Base-by-base conservation (phyloP, 2,113 vertebrate species). In the Megaptera novaeangliae region DNA sequence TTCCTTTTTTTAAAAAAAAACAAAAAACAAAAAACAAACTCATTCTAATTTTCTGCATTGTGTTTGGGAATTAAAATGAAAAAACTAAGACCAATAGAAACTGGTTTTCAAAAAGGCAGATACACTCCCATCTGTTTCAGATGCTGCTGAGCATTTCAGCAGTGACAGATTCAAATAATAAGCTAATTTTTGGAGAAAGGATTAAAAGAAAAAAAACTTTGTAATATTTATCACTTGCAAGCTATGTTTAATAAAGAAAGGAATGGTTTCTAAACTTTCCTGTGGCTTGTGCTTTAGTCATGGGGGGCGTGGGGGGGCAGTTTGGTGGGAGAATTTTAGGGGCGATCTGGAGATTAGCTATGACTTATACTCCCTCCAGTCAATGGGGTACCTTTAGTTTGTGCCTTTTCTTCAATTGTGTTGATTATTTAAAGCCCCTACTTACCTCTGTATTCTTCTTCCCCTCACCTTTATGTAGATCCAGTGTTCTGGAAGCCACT, bases 211-310 rank as follows among this genome's bases (percentile, higher is more conserved):
- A 97, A 99, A 99, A 99, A 99, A 97, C 99, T 99, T 99, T 99
- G 99, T 99, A 99, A 99, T 99, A 99, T 99, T 99, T 99, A 99
- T 99, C 99, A 99, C 99, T 99, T 99, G 99, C 99, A 99, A 99
- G 99, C 99, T 99, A 99, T 99, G 99, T 99, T 99, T 99, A 99
- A 99, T 99, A 99, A 99, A 99, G 99, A 99, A 99, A 99, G 99
- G 99, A 99, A 99, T 99, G 99, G 99, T 99, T 99, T 99, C 99
- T 99, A 98, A 98, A 96, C 96, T 98, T 95, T 66, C 63, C 93
- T 98, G 98, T 97, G 96, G 59, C 92, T 96, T 81, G 95, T 98
- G 96, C 83, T 94, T 97, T 94, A 88, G 93, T 94, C 63, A 23
- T 84, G 94, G 77, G 41, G 2, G 20, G 27, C 39, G 55, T 8